Evolutionary conservation across 2,888 invertebrate genomes (phyloP).

Genomic region (Drosophila mulleri): DNA sequence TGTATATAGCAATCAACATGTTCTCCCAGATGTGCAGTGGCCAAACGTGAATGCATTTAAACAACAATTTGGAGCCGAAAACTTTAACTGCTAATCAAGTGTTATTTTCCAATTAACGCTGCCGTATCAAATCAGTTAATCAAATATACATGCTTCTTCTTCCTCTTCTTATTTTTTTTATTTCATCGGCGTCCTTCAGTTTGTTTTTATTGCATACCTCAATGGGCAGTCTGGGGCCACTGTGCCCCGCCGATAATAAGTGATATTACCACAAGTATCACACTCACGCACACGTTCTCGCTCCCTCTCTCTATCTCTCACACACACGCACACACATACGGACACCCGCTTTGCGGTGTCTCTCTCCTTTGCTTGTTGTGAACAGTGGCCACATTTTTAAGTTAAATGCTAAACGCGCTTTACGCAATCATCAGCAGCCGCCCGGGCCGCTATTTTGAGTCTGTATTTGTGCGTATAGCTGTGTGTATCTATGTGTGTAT

Average conservation of each 20-base stretch:
- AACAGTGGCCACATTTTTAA: slow-evolving; percentile 35
- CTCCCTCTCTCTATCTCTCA: not conserved
- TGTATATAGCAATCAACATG: not conserved
- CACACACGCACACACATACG: not conserved
- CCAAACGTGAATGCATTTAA: not conserved
- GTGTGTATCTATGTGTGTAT: slow-evolving; percentile 12
- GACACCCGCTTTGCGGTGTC: not conserved
- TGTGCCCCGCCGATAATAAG: slow-evolving; percentile 22
- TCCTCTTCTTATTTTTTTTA: not conserved
- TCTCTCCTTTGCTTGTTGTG: not conserved
- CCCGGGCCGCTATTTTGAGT: slow-evolving; percentile 40
- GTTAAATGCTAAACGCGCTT: slow-evolving; percentile 52
- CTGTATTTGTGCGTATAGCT: not conserved
- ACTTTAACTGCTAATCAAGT: not conserved
- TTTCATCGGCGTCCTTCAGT: slow-evolving; percentile 46
- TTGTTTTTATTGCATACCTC: slow-evolving; percentile 63
- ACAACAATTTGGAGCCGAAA: not conserved
- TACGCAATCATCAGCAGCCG: slow-evolving; percentile 53
- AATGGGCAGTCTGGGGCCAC: slow-evolving; percentile 25
- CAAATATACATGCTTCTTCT: slow-evolving; percentile 14
- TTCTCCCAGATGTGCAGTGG: not conserved
- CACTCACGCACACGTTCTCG: not conserved
- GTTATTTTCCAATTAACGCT: slow-evolving; percentile 24
- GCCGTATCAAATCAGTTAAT: slow-evolving; percentile 35
- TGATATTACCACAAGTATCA: slow-evolving; percentile 9